Evolutionary conservation across 2,113 vertebrate species (phyloP).

Genomic region (Tupaia chinensis): DNA sequence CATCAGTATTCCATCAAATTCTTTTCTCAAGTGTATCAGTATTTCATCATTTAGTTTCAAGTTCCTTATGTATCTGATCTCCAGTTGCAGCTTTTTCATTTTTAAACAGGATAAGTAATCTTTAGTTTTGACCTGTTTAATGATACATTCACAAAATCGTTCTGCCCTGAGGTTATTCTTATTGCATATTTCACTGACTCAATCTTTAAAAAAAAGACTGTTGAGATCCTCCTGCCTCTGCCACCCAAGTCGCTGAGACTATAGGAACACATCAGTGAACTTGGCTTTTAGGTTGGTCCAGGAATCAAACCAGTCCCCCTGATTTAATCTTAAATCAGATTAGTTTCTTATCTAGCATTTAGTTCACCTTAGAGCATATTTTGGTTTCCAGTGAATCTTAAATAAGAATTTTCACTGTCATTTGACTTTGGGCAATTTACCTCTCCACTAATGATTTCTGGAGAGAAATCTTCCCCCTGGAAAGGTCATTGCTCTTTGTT

Average conservation of each 20-base stretch:
- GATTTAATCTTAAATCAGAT: conserved; percentile 33
- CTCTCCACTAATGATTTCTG: conserved; percentile 46
- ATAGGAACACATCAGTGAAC: too few species aligned
- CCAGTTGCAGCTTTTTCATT: conserved; percentile 78
- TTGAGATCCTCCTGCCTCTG: too few species aligned
- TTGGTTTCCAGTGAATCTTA: conserved; percentile 56
- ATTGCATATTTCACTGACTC: conserved; percentile 45
- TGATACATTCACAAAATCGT: conserved; percentile 43
- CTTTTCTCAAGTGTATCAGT: conserved; percentile 64
- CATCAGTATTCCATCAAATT: conserved; percentile 66
- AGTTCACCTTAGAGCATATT: conserved; percentile 22
- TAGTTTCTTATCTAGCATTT: conserved; percentile 41
- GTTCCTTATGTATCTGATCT: conserved; percentile 67
- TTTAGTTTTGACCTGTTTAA: conserved; percentile 70
- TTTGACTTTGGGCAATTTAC: conserved; percentile 14
- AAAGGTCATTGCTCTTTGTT: conserved; percentile 1
- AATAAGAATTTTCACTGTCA: not conserved
- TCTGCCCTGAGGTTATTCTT: not conserved
- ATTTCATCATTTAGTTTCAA: conserved; percentile 71
- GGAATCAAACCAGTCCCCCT: too few species aligned
- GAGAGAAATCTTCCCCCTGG: conserved; percentile 4
- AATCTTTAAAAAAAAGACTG: not conserved
- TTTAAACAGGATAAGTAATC: conserved; percentile 76
- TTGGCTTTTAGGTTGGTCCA: too few species aligned
- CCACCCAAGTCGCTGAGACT: too few species aligned